Percentiles rank a stretch among this genome's conserved stretches.
phyloP scores from a whole-genome alignment of 2,113 vertebrate genomes.

The Cricetomys ansorgei region DNA sequence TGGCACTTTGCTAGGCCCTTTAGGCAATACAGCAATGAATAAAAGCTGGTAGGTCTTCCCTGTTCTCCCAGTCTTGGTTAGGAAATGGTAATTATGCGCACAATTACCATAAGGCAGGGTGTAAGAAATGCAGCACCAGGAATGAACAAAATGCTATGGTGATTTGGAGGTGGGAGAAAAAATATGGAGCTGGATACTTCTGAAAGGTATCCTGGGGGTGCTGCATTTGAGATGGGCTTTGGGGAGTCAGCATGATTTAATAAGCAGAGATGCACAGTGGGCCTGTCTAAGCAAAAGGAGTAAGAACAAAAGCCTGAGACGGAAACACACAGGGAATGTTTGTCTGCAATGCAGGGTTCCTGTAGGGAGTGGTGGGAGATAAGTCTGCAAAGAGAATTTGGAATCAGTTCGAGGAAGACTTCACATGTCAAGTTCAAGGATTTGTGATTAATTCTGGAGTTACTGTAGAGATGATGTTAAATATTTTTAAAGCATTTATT shows the following conservation, averaged over 20 bases:
- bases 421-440: background rate
- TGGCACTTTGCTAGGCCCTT: constrained; percentile 37
- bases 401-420: background rate
- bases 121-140: constrained; percentile 49
- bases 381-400: constrained; percentile 51
- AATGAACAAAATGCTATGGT: constrained; percentile 53
- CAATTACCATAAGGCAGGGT: constrained; percentile 49
- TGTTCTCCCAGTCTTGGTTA: background rate
- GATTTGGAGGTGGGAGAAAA: constrained; percentile 40
- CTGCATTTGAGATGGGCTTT: constrained; percentile 46
- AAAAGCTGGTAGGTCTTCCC: constrained; percentile 8
- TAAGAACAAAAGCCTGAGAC: constrained; percentile 7
- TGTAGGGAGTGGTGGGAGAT: background rate
- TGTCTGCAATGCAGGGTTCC: constrained; percentile 44
- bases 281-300: background rate
- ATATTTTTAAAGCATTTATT: constrained; percentile 43
- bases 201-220: constrained; percentile 22
- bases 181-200: background rate
- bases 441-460: constrained; percentile 43
- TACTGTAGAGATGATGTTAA: constrained; percentile 13
- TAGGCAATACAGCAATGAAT: background rate
- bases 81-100: constrained; percentile 49
- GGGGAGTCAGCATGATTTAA: constrained; percentile 50
- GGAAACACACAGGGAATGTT: constrained; percentile 35
- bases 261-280: background rate